Evolutionary conservation across 2,113 vertebrate genomes (phyloP).

Genomic region (Myiopsitta monachus): DNA sequence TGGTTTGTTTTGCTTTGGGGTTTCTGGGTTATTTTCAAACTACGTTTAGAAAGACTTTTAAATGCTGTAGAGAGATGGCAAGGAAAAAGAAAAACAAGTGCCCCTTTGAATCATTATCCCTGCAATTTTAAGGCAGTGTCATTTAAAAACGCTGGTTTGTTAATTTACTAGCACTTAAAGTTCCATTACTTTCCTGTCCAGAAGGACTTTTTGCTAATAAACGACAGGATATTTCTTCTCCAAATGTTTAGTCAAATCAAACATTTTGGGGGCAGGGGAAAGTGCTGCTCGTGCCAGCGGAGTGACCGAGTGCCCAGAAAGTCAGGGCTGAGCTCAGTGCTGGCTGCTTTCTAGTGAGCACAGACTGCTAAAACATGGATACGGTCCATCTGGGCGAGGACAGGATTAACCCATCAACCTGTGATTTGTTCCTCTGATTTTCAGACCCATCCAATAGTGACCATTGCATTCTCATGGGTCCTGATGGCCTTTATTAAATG

Average conservation of each 20-base stretch:
- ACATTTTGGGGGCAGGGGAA: background rate
- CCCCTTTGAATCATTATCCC: background rate
- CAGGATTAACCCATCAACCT: background rate
- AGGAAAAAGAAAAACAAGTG: background rate
- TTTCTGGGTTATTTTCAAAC: background rate
- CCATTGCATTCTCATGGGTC: background rate
- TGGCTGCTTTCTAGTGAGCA: background rate
- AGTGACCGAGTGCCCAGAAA: background rate
- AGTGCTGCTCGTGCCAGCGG: background rate
- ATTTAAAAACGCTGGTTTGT: background rate
- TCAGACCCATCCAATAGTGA: background rate
- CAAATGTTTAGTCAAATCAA: background rate
- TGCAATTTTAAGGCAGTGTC: background rate
- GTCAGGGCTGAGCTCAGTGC: background rate
- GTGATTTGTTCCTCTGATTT: background rate
- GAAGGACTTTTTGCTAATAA: background rate
- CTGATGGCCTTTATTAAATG: background rate
- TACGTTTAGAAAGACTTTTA: background rate
- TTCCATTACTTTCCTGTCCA: background rate
- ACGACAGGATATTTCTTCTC: background rate
- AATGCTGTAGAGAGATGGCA: background rate
- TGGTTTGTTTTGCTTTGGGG: background rate
- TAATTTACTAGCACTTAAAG: background rate
- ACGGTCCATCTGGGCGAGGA: accelerated
- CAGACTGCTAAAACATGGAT: accelerated